Evolutionary conservation across 2,888 invertebrate species (phyloP).

Genomic region (Laspeyria flexula): DNA sequence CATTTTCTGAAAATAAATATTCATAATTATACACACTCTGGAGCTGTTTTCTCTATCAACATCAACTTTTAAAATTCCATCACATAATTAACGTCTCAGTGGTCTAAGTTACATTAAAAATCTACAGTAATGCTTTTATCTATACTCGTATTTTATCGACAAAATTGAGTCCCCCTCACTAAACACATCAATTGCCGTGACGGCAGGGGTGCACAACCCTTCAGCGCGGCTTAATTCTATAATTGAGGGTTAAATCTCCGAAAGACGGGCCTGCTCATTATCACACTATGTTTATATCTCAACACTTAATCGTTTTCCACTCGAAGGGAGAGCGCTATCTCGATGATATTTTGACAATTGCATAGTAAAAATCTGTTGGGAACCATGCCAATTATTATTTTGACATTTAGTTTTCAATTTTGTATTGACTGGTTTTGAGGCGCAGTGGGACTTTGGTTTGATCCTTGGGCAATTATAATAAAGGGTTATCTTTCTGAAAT

Average conservation of each 20-base stretch:
- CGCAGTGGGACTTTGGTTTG: too few species aligned
- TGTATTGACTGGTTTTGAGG: not conserved
- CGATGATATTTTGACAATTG: constrained; percentile 61
- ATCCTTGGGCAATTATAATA: too few species aligned
- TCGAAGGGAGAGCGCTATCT: constrained; percentile 54
- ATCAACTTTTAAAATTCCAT: too few species aligned
- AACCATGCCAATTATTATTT: constrained; percentile 9
- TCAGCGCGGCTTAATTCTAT: constrained; percentile 81
- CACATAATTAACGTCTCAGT: too few species aligned
- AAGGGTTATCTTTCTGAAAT: too few species aligned
- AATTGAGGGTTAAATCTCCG: constrained; percentile 84
- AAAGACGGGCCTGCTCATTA: constrained; percentile 77
- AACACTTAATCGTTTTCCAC: constrained; percentile 48
- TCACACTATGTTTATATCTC: constrained; percentile 68
- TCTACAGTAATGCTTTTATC: not conserved
- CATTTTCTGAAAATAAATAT: too few species aligned
- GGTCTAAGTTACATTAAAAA: not conserved
- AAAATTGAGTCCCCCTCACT: constrained; percentile 34
- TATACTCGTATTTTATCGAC: not conserved
- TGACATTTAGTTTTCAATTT: not conserved
- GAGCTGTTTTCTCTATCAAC: too few species aligned
- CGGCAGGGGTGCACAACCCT: constrained; percentile 74
- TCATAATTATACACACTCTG: too few species aligned
- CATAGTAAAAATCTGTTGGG: constrained; percentile 36
- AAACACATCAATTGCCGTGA: constrained; percentile 57